phyloP scores from a whole-genome alignment of 2,113 vertebrate species.

The Cyphomyrus plagiostoma region DNA sequence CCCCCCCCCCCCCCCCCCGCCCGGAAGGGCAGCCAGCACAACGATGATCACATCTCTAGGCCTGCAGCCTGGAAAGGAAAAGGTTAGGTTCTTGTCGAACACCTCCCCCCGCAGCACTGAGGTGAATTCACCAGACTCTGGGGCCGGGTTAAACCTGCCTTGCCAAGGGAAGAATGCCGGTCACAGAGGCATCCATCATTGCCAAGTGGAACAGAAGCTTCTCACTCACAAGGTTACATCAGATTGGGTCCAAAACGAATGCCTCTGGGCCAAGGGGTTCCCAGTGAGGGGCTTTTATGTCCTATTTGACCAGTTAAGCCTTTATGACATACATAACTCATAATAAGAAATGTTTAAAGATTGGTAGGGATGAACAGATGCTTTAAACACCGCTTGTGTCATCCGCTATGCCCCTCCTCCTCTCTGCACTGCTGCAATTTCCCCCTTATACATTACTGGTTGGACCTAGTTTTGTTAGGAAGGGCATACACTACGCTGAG shows the following conservation, averaged over 20 bases:
- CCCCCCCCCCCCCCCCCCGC: no score
- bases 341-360: background rate
- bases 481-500: background rate
- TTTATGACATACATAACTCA: background rate
- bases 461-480: background rate
- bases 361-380: background rate
- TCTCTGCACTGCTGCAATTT: background rate
- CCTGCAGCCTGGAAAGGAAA: constrained; percentile 5
- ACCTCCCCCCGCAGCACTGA: background rate
- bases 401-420: background rate
- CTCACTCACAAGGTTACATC: background rate
- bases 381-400: background rate
- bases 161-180: background rate
- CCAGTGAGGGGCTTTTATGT: background rate
- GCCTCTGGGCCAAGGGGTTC: background rate
- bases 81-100: background rate
- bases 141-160: background rate
- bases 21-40: background rate
- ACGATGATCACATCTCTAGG: background rate
- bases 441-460: background rate
- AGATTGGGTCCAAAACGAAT: background rate
- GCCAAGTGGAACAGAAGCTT: constrained; percentile 3
- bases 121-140: background rate
- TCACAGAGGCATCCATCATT: background rate
- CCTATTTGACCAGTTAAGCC: background rate